A percentile compares a stretch with the other conserved stretches of the same genome.
Conservation (phyloP, 2,797 vertebrate genomes). For the Pristis pectinata region DNA sequence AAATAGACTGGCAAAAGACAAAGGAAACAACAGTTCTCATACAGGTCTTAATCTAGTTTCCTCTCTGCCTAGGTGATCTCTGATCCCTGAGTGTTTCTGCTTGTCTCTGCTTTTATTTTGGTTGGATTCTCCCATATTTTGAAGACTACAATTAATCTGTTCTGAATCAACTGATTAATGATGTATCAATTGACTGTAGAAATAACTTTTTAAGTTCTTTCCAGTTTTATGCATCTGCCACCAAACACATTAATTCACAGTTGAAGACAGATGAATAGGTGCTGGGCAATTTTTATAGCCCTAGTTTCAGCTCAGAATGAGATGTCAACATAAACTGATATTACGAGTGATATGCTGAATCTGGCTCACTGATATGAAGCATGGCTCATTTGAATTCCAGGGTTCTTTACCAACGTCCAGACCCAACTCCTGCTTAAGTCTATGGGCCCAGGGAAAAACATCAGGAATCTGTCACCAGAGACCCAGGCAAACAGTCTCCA, state of each 20-base stretch:
- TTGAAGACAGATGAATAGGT: no score
- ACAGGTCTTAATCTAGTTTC: neutral
- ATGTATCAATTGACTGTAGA: neutral
- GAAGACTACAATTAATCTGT: neutral
- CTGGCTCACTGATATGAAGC: neutral
- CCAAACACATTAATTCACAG: no score
- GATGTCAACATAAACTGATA: no score
- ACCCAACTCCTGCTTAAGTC: neutral
- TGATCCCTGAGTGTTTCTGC: neutral
- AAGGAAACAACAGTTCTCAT: neutral
- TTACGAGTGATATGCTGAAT: neutral
- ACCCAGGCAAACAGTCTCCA: neutral
- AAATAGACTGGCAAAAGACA: neutral
- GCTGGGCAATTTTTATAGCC: neutral
- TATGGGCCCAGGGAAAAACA: neutral
- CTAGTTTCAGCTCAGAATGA: neutral
- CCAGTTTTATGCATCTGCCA: neutral
- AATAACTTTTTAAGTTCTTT: neutral
- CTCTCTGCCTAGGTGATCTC: neutral
- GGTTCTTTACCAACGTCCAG: no score
- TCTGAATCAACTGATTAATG: neutral
- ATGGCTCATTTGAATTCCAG: neutral
- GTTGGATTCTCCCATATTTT: neutral
- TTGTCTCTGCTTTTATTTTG: neutral
- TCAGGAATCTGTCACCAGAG: neutral